phyloP scores from a whole-genome alignment of 2,888 invertebrate genomes.

The Mythimna ferrago region DNA sequence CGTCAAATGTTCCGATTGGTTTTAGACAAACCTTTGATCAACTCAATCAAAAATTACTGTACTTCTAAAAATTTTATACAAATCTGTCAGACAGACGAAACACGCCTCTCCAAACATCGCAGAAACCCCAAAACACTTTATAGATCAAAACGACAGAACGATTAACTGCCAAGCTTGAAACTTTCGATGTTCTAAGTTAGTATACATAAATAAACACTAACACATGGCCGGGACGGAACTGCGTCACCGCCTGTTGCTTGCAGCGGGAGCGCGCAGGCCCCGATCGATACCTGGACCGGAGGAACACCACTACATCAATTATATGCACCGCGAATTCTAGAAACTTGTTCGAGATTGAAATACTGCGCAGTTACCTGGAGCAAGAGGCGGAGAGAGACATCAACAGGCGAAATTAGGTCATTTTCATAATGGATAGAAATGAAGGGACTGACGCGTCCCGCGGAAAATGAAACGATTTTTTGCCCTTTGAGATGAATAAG shows the following conservation, averaged over 20 bases:
- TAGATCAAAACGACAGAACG: slow-evolving; percentile 9
- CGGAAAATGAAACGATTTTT: slow-evolving; percentile 3
- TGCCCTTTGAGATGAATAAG: neutral
- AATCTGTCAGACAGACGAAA: neutral
- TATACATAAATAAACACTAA: slow-evolving; percentile 58
- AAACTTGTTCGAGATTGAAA: slow-evolving; percentile 52
- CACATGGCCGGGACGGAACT: slow-evolving; percentile 65
- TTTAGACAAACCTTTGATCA: slow-evolving; percentile 27
- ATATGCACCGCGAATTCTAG: slow-evolving; percentile 68
- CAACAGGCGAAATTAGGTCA: slow-evolving; percentile 23
- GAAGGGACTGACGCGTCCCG: neutral
- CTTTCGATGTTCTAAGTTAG: slow-evolving; percentile 20
- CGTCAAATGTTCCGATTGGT: neutral
- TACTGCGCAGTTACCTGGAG: slow-evolving; percentile 57
- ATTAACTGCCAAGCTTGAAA: slow-evolving; percentile 11
- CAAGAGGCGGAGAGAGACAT: slow-evolving; percentile 16
- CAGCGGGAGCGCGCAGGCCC: slow-evolving; percentile 77
- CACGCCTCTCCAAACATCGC: neutral
- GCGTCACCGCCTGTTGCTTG: slow-evolving; percentile 80
- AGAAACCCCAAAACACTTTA: neutral
- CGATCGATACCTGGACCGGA: slow-evolving; percentile 75
- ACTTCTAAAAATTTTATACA: neutral
- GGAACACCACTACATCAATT: slow-evolving; percentile 67
- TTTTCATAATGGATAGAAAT: slow-evolving; percentile 3
- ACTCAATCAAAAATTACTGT: neutral